phyloP scores from a whole-genome alignment of 2,888 invertebrate genomes.

The Pollenia labialis region DNA sequence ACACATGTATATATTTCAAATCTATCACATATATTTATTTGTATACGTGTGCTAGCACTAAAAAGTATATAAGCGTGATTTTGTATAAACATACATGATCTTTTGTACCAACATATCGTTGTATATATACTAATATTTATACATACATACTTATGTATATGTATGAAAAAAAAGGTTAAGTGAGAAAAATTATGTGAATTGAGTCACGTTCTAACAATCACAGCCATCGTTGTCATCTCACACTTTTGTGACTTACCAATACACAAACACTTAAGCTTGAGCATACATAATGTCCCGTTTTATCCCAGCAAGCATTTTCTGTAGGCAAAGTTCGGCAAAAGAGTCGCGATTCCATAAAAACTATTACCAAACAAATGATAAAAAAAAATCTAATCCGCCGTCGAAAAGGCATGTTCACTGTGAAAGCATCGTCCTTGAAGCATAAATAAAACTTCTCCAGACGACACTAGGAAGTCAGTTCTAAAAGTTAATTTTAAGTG shows the following conservation, averaged over 20 bases:
- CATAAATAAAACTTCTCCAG: too few relatives aligned
- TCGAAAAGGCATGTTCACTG: too few relatives aligned
- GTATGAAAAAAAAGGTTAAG: slow-evolving; percentile 54
- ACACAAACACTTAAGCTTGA: slow-evolving; percentile 1
- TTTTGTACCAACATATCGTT: background rate
- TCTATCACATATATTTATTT: background rate
- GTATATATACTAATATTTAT: background rate
- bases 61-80: slow-evolving; percentile 23
- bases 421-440: too few relatives aligned
- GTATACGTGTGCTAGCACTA: background rate
- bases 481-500: too few relatives aligned
- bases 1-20: slow-evolving; percentile 13
- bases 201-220: slow-evolving; percentile 76
- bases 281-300: slow-evolving; percentile 31
- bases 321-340: too few relatives aligned
- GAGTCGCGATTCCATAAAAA: too few relatives aligned
- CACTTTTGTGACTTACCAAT: slow-evolving; percentile 5
- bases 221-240: slow-evolving; percentile 72
- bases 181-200: slow-evolving; percentile 74
- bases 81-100: slow-evolving; percentile 26
- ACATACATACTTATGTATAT: slow-evolving; percentile 6
- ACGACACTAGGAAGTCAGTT: too few relatives aligned
- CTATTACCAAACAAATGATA: too few relatives aligned
- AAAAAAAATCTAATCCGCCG: too few relatives aligned
- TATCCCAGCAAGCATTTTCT: background rate